Base-by-base conservation (phyloP, 35 echinoderm and acorn worm species). In the Anneissia japonica region DNA sequence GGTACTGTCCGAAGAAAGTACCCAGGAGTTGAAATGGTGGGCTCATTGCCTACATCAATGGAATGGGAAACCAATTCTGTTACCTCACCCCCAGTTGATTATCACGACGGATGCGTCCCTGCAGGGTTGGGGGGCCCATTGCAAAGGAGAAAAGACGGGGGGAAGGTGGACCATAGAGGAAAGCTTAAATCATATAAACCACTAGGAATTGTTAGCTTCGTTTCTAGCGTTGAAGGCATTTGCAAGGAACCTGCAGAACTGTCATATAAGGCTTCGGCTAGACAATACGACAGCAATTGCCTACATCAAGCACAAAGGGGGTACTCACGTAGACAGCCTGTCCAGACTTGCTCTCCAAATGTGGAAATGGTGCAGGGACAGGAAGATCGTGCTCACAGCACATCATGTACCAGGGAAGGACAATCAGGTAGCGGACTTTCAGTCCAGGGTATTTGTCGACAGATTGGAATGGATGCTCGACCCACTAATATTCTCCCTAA, bases 261-360 rank as follows among this genome's bases (percentile, higher is more conserved):
- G 9, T 37, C 72, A 74, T 74, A 74, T 85, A 11, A 4, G 23
- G 32, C 17, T 85, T 34, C 83, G 64, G 36, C 23, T 74, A 3
- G 83, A 85, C 83, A 85, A 74, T 34, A 16, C 46, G 12, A 34
- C 51, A 74, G 72, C 46, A 85, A 34, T 85, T 13, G 7, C 46
- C 9, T 85, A 85, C 72, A 74, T 85, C 12, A 85, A 85, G 12
- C 83, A 74, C 55, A 31, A 74, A 72, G 55, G 83, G 9, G 55
- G 83, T 34, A 85, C 45, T 0, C 36, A 85, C 3, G 72, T 31
- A 19, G 17, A 11, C 1, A 30, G 3, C 4, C 31, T 85, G 31
- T 34, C 13, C 33, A 35, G 5, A 33, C 30, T 41, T 12, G 55
- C 41, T 4, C 5, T 74, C 12, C 46, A 85, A 17, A 72, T 85